Percentiles rank a stretch among this genome's conserved stretches.
Conservation (phyloP, 2,797 vertebrate genomes). For the Sebastes aleutianus region DNA sequence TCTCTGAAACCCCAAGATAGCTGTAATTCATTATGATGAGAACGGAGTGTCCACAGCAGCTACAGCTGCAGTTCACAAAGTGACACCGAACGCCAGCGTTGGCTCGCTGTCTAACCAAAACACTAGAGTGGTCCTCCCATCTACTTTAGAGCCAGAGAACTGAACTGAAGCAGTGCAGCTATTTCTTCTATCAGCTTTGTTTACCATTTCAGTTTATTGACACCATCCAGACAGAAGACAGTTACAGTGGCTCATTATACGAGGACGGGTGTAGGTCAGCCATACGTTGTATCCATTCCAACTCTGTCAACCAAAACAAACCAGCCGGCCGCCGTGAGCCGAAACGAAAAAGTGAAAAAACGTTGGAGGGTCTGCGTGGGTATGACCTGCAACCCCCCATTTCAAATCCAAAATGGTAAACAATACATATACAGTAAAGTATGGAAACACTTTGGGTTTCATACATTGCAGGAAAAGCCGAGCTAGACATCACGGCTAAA, state of each 20-base stretch:
- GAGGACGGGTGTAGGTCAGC: background rate
- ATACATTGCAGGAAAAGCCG: too few species aligned
- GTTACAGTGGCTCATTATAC: background rate
- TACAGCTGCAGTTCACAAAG: conserved; percentile 20
- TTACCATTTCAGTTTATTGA: conserved; percentile 11
- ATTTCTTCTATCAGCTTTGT: conserved; percentile 10
- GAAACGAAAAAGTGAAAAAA: too few species aligned
- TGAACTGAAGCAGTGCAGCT: conserved; percentile 9
- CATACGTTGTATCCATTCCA: too few species aligned
- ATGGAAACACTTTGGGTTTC: too few species aligned
- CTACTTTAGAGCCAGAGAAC: conserved; percentile 15
- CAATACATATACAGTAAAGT: too few species aligned
- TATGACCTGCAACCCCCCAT: too few species aligned
- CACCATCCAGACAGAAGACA: background rate
- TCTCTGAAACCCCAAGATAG: conserved; percentile 12
- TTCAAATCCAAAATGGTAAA: too few species aligned
- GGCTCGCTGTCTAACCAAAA: background rate
- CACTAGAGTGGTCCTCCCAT: background rate
- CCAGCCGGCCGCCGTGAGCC: too few species aligned
- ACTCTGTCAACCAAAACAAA: too few species aligned
- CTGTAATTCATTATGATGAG: conserved; percentile 18
- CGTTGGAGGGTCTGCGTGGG: too few species aligned
- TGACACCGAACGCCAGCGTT: background rate
- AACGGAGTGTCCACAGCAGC: background rate
- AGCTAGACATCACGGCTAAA: too few species aligned